Conservation (phyloP, 2,797 vertebrate species). For the Rhinophrynus dorsalis region DNA sequence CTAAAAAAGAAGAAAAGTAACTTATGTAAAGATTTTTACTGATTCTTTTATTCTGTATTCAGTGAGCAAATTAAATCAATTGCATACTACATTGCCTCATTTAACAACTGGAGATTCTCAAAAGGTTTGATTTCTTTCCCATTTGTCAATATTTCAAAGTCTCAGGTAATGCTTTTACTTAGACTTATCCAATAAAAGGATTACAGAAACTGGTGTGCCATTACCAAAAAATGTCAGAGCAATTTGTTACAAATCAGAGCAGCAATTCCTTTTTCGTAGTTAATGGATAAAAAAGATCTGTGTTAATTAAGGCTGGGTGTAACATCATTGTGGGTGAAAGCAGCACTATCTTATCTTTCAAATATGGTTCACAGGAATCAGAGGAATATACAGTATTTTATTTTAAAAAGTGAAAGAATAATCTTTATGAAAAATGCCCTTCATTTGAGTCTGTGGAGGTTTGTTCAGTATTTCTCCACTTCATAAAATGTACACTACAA, state of each 20-base stretch:
- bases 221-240: constrained; percentile 45
- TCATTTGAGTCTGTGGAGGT: too few relatives aligned
- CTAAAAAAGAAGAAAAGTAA: neutral
- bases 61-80: constrained; percentile 43
- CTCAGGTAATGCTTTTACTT: constrained; percentile 41
- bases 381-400: too few relatives aligned
- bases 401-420: too few relatives aligned
- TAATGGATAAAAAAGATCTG: constrained; percentile 35
- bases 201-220: constrained; percentile 43
- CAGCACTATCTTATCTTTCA: constrained; percentile 14
- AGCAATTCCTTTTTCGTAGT: constrained; percentile 39
- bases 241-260: constrained; percentile 41
- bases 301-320: constrained; percentile 36
- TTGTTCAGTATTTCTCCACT: too few relatives aligned
- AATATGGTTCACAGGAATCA: neutral
- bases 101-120: constrained; percentile 43
- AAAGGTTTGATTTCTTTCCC: constrained; percentile 46
- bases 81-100: constrained; percentile 42
- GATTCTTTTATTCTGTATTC: constrained; percentile 43
- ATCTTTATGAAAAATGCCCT: too few relatives aligned
- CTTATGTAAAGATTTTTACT: too few relatives aligned
- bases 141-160: constrained; percentile 47
- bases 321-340: neutral
- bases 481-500: too few relatives aligned
- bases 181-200: constrained; percentile 45